These are phyloP conservation scores for Chlorops oryzae DNA, from an alignment of 1,140 invertebrate genomes.

Conservation along the genomic window DNA sequence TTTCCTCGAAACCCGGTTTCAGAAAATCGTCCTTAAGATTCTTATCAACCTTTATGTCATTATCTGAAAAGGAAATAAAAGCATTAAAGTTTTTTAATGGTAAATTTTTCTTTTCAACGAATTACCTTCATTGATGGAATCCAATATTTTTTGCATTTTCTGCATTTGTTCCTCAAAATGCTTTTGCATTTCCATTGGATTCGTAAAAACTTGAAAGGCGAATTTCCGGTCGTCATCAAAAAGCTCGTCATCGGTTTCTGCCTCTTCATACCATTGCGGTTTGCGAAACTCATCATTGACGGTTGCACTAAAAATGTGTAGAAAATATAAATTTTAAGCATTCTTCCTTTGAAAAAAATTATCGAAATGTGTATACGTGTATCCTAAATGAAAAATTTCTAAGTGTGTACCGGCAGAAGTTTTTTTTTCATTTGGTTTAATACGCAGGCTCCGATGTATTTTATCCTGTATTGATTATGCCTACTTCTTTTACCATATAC, in stretches of 20 bases:
- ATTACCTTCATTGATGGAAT: conserved; percentile 41
- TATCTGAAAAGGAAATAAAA: conserved; percentile 5
- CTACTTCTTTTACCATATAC: no score
- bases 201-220: conserved; percentile 47
- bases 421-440: no score
- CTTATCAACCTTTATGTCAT: conserved; percentile 23
- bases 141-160: conserved; percentile 40
- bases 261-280: conserved; percentile 45
- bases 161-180: conserved; percentile 50
- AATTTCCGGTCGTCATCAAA: conserved; percentile 46
- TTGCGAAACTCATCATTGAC: conserved; percentile 44
- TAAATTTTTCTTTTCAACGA: conserved; percentile 1
- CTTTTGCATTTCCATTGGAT: conserved; percentile 49
- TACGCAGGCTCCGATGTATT: no score
- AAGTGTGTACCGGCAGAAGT: no score
- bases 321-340: no score
- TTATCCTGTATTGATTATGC: no score
- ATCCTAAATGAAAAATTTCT: no score
- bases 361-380: no score
- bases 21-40: conserved; percentile 39
- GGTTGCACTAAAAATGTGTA: conserved; percentile 24
- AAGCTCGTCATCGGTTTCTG: conserved; percentile 45
- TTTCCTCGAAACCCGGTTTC: conserved; percentile 42
- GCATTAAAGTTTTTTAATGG: not conserved
- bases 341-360: no score